These are phyloP conservation scores for Heliconius sara DNA, from an alignment of 2,888 invertebrate species.

Conservation along the genomic window DNA sequence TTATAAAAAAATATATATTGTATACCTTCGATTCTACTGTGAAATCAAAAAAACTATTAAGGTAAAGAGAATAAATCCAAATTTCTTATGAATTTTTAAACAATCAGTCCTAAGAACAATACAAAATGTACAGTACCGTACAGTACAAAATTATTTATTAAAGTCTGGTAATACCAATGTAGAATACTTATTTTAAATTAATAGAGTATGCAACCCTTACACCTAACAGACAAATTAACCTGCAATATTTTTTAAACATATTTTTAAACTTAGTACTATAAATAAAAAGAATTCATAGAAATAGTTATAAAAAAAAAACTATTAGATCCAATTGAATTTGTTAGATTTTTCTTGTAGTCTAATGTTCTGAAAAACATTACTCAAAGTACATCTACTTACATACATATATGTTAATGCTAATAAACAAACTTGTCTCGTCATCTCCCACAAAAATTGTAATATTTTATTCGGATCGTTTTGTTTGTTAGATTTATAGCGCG, in stretches of 20 bases:
- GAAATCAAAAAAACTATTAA: background rate
- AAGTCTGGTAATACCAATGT: too few species aligned
- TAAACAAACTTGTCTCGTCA: conserved; percentile 32
- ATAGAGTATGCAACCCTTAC: background rate
- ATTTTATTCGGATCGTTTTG: conserved; percentile 41
- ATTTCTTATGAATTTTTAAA: background rate
- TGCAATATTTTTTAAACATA: background rate
- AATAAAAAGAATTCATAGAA: background rate
- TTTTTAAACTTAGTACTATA: background rate
- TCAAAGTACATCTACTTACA: background rate
- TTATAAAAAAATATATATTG: too few species aligned
- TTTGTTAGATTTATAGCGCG: conserved; percentile 54
- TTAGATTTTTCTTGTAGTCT: background rate
- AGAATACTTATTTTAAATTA: background rate
- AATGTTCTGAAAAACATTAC: background rate
- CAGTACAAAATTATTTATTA: too few species aligned
- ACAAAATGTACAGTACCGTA: background rate
- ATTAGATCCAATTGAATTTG: too few species aligned
- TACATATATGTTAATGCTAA: background rate
- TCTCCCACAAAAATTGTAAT: conserved; percentile 31
- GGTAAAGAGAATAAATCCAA: background rate
- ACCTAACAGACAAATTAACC: background rate
- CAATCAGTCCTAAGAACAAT: background rate
- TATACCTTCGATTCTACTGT: too few species aligned
- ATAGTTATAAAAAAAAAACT: background rate